Base-by-base conservation (phyloP, 2,888 invertebrate species). In the Hermodice carunculata region DNA sequence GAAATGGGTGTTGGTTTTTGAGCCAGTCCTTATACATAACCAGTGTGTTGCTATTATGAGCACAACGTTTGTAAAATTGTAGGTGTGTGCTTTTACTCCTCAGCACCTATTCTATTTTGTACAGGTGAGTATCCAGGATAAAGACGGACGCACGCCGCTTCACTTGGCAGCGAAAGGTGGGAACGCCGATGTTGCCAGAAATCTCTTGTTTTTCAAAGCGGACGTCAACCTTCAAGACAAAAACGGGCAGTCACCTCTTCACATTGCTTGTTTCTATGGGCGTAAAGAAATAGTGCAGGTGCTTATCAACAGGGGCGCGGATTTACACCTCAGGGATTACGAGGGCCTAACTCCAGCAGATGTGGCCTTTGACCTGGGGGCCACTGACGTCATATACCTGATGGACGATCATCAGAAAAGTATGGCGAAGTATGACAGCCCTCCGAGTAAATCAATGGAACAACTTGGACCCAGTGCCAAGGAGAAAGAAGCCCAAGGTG, bases 231-330 rank as follows among this genome's bases (percentile, higher is more conserved):
- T 32, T 6, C 22, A 3, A 3, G 37, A 53, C 19, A 34, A n/a
- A n/a, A 2, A 34, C 24, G 37, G 37, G 11, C 26, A 26, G 37
- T 26, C 34, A 1, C 24, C 53, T 2, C 37, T 53, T n/a, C 53
- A 53, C 34, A 24, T 53, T 34, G 53, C 53, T n/a, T 53, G 53
- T 34, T 53, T n/a, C 37, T 32, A 34, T 53, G 53, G 53, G 17
- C 17, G 37, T 8, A 24, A 29, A 6, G 8, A 53, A 17, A 14
- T 37, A 14, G 32, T 34, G 11, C 53, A 53, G 53, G 32, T 37
- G 3, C 37, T 53, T 5, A 19, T 53, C n/a, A 53, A 53, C 24
- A 3, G 53, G 3, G 26, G 37, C 17, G 53, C 53, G 8, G 37
- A 53, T 22, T 32, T 32, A n/a, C 32, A 29, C 1, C 3, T 53